Evolutionary conservation across 2,797 vertebrate genomes (phyloP).

Genomic region (Fundulus diaphanus): DNA sequence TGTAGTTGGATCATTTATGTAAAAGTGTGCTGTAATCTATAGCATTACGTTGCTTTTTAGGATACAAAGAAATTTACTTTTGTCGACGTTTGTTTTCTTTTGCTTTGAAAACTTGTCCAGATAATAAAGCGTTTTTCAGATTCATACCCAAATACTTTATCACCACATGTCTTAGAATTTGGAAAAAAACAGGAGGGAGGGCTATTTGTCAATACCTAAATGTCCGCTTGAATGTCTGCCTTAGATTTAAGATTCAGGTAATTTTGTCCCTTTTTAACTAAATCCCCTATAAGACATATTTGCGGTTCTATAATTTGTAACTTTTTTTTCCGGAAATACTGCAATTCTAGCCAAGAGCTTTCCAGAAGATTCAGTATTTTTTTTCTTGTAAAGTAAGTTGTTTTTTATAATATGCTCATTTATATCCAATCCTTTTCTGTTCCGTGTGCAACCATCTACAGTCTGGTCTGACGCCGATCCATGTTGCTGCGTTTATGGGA

Average conservation of each 20-base stretch:
- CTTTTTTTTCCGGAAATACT: background rate
- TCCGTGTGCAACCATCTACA: constrained; percentile 49
- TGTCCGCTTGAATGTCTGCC: background rate
- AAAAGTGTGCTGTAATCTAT: background rate
- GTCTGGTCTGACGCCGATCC: constrained; percentile 98
- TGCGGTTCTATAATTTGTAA: background rate
- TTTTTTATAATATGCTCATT: background rate
- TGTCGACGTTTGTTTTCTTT: no score
- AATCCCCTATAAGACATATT: background rate
- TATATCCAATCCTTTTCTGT: background rate
- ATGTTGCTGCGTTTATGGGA: constrained; percentile 99
- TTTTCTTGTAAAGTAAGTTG: background rate
- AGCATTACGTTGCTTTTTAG: background rate
- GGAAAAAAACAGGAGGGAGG: background rate
- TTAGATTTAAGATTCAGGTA: background rate
- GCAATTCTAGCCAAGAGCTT: background rate
- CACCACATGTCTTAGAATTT: background rate
- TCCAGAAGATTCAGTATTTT: background rate
- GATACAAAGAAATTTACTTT: background rate
- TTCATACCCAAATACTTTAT: background rate
- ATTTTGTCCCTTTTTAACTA: background rate
- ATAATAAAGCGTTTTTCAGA: background rate
- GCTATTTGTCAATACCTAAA: background rate
- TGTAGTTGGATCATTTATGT: background rate
- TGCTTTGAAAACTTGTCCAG: background rate